Evolutionary conservation across 2,797 vertebrate genomes (phyloP).

Genomic region (Synaphobranchus kaupii): DNA sequence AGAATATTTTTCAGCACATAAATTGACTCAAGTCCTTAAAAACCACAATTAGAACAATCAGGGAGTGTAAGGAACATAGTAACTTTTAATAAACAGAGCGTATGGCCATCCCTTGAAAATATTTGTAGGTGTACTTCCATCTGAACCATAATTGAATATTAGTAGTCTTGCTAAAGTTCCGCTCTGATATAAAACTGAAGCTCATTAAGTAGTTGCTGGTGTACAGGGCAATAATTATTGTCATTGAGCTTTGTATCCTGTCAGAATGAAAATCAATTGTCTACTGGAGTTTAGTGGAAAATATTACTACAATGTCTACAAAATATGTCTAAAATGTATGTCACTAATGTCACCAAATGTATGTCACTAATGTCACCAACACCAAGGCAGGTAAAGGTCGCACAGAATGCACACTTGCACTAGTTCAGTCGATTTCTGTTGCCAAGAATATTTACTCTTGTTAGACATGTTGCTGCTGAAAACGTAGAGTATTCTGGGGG

Average conservation of each 20-base stretch:
- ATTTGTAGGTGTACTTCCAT: background rate
- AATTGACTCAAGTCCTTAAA: background rate
- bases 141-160: slow-evolving; percentile 9
- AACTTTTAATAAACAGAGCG: background rate
- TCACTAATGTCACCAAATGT: background rate
- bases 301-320: background rate
- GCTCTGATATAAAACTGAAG: slow-evolving; percentile 17
- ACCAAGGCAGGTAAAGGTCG: slow-evolving; percentile 17
- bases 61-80: slow-evolving; percentile 5
- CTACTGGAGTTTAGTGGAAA: slow-evolving; percentile 11
- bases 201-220: slow-evolving; percentile 28
- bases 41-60: slow-evolving; percentile 6
- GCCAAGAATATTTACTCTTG: background rate
- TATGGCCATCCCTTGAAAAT: slow-evolving; percentile 17
- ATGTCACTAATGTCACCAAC: background rate
- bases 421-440: background rate
- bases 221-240: slow-evolving; percentile 24
- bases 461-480: background rate
- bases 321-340: background rate
- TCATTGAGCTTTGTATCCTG: slow-evolving; percentile 21
- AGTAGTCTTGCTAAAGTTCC: slow-evolving; percentile 4
- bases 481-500: too few species aligned
- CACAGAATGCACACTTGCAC: background rate
- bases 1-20: background rate
- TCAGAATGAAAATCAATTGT: slow-evolving; percentile 1